A percentile compares a stretch with the other conserved stretches of the same genome.
Evolutionary conservation across 2,797 vertebrate species (phyloP).

Genomic region (Mormyrops boulengeri): DNA sequence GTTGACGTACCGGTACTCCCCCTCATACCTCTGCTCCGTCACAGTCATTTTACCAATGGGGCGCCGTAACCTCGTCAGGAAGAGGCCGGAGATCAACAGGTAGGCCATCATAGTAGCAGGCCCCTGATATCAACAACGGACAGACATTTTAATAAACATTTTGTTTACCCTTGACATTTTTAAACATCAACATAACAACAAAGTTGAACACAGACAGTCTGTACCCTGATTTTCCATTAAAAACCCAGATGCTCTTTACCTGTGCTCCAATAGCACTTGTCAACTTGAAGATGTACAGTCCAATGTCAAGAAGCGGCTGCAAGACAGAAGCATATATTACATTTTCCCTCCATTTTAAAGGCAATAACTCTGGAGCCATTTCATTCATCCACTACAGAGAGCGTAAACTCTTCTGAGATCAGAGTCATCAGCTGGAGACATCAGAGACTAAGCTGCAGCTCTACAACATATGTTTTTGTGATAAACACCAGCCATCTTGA

Average conservation of each 20-base stretch:
- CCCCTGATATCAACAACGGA: constrained; percentile 52
- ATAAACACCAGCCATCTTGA: neutral
- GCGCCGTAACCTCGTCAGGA: constrained; percentile 85
- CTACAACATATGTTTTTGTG: neutral
- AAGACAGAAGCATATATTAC: constrained; percentile 29
- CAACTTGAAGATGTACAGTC: constrained; percentile 93
- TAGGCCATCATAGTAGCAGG: constrained; percentile 92
- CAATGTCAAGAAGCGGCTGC: constrained; percentile 92
- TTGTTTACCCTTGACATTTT: neutral
- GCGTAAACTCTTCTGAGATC: neutral
- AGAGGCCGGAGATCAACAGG: constrained; percentile 86
- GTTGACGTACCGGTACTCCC: constrained; percentile 94
- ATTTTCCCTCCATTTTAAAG: neutral
- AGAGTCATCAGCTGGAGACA: neutral
- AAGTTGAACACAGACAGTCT: neutral
- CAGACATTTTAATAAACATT: neutral
- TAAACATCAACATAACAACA: neutral
- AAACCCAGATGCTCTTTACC: constrained; percentile 53
- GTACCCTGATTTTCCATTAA: neutral
- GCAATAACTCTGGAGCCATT: neutral
- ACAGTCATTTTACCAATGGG: constrained; percentile 97
- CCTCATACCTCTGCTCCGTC: constrained; percentile 87
- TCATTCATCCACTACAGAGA: neutral
- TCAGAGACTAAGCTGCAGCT: neutral
- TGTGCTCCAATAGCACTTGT: constrained; percentile 92